A percentile compares a stretch with the other conserved stretches of the same genome.
phyloP scores from a whole-genome alignment of 2,888 invertebrate species.

The Spisula solida region DNA sequence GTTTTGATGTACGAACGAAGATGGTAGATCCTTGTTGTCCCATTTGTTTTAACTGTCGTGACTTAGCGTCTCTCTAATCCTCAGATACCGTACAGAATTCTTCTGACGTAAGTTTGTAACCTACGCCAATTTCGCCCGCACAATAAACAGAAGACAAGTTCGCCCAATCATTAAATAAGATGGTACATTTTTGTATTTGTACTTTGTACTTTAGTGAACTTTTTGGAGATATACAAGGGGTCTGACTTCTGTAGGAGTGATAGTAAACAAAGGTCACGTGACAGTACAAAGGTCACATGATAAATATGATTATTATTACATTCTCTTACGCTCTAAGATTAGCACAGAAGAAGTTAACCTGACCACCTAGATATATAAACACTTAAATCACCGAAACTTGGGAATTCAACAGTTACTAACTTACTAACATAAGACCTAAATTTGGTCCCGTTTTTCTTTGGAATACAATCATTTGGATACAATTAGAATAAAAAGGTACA shows the following conservation, averaged over 20 bases:
- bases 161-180: constrained; percentile 2
- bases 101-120: neutral
- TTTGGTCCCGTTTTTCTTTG: too few relatives aligned
- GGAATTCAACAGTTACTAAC: too few relatives aligned
- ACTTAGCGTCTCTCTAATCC: too few relatives aligned
- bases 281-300: neutral
- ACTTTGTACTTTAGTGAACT: too few relatives aligned
- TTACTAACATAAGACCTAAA: too few relatives aligned
- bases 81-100: neutral
- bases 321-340: constrained; percentile 11
- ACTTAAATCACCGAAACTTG: neutral
- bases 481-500: too few relatives aligned
- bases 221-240: neutral
- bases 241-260: neutral
- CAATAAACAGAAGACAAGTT: constrained; percentile 15
- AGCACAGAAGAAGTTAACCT: neutral
- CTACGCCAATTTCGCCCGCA: constrained; percentile 13
- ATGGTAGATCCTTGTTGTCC: too few relatives aligned
- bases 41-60: too few relatives aligned
- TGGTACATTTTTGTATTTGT: neutral
- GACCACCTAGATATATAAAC: neutral
- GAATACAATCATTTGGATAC: too few relatives aligned
- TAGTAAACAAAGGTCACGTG: neutral
- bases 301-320: neutral
- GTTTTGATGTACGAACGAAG: too few relatives aligned